phyloP scores from a whole-genome alignment of 2,113 vertebrate species.

The Scophthalmus maximus region DNA sequence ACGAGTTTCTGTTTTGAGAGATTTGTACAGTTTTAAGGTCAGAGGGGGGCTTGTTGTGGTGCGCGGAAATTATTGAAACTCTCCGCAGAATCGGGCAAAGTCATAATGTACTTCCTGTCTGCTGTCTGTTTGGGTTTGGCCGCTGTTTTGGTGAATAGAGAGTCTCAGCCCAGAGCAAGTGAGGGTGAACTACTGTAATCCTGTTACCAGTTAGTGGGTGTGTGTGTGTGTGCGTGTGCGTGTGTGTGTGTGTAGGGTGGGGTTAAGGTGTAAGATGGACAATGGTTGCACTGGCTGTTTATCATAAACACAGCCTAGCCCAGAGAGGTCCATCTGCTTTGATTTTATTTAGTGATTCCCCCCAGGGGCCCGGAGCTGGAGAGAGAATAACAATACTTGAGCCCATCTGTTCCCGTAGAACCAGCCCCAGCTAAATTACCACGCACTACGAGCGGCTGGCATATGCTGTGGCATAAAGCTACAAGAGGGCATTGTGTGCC shows the following conservation, averaged over 20 bases:
- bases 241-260: constrained; percentile 58
- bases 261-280: constrained; percentile 82
- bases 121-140: constrained; percentile 64
- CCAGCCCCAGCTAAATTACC: constrained; percentile 94
- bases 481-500: constrained; percentile 94
- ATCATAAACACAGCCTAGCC: constrained; percentile 89
- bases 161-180: constrained; percentile 41
- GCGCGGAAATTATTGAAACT: constrained; percentile 27
- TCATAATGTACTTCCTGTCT: constrained; percentile 37
- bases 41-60: constrained; percentile 30
- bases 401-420: constrained; percentile 93
- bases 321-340: constrained; percentile 96
- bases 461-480: constrained; percentile 98
- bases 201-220: constrained; percentile 28
- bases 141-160: constrained; percentile 50
- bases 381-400: constrained; percentile 95
- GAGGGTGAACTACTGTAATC: constrained; percentile 47
- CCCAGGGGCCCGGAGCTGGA: constrained; percentile 89
- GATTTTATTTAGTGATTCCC: constrained; percentile 94
- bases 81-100: not conserved
- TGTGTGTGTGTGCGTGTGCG: too few relatives aligned
- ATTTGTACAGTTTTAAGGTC: constrained; percentile 71
- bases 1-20: constrained; percentile 68
- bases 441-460: constrained; percentile 92
- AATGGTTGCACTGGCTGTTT: constrained; percentile 84